Base-by-base conservation (phyloP, 2,888 invertebrate species). In the Dysmachus trigonus region DNA sequence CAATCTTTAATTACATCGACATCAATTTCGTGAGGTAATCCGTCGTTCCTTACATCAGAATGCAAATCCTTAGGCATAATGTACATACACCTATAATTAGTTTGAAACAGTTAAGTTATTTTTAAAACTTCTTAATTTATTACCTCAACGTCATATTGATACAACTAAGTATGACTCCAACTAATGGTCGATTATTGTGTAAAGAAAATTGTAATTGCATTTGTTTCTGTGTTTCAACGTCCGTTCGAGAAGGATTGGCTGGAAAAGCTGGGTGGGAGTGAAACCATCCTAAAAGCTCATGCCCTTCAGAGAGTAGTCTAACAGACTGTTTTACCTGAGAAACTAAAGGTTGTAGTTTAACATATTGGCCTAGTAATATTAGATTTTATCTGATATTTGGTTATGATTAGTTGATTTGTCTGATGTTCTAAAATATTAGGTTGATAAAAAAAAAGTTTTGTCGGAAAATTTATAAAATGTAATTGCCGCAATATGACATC, bases 211-310 rank as follows among this genome's bases (percentile, higher is more conserved):
- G 89, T 71, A 93, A 91, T 91, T 95, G 95, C 89, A 94, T 93
- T 85, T 93, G 93, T 41, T 93, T 92, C 91, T 96, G 96, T 51
- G 95, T 94, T 89, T 93, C 93, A 87, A 96, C 93, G 92, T 96
- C 96, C 88, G 93, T 94, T 22, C 94, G 92, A 0, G 96, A 96
- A 0, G 96, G 96, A 89, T 94, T 93, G 0, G 95, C 94, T 3
- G 94, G 93, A 92, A 96, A 96, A 31, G 93, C 92, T 1, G 96
- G 96, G 93, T 96, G 96, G 35, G 96, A 96, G 93, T 96, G 96
- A 92, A 95, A 96, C 96, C 96, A 96, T 31, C 95, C 96, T 86
- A 95, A 93, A 85, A 95, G 93, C 27, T 92, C 90, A 88, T 92
- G 90, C 2, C 94, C 94, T 22, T 90, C 90, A 13, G 89, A 87